Base-by-base conservation (phyloP, 1,140 invertebrate species). In the Marisa cornuarietis region DNA sequence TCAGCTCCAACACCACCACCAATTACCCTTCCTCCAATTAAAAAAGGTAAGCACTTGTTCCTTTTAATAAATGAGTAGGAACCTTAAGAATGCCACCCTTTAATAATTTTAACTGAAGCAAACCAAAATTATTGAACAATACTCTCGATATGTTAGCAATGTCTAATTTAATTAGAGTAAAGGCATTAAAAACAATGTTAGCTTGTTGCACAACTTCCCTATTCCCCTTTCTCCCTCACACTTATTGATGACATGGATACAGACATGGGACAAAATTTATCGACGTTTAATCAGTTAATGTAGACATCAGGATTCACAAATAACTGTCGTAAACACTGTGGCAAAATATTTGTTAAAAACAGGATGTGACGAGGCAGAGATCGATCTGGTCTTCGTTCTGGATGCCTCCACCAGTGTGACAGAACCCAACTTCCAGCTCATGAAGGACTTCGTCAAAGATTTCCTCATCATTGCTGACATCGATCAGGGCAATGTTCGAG, bases 391-490 rank as follows among this genome's bases (percentile, higher is more conserved):
- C 0, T 85, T 89, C 77, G 77, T 88, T 11, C 69, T 88, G 75
- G 88, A 89, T 76, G 81, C 87, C n/a, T 89, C 88, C 11, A 85
- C 84, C n/a, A 89, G 87, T 75, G 86, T 89, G 16, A 79, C 77
- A 51, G 76, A 83, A 69, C 42, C 61, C 16, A 87, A 88, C 79
- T 88, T 86, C 65, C n/a, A 84, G 61, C 76, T 83, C 63, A 83
- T 87, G 83, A 71, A 86, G 22, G 81, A 84, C 65, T 88, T 88
- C 78, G 71, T 81, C 54, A 87, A 85, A 74, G 71, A 83, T 31
- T 85, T 88, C 68, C 61, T 86, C 26, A 31, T 22, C 10, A 72
- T 58, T 42, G 82, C 85, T 18, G 80, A 87, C 72, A 86, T 88
- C 20, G 85, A 86, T 62, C 71, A 78, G 8, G 83, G 83, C 51